Conservation (phyloP, 2,888 invertebrate genomes). For the Aleiodes alternator region DNA sequence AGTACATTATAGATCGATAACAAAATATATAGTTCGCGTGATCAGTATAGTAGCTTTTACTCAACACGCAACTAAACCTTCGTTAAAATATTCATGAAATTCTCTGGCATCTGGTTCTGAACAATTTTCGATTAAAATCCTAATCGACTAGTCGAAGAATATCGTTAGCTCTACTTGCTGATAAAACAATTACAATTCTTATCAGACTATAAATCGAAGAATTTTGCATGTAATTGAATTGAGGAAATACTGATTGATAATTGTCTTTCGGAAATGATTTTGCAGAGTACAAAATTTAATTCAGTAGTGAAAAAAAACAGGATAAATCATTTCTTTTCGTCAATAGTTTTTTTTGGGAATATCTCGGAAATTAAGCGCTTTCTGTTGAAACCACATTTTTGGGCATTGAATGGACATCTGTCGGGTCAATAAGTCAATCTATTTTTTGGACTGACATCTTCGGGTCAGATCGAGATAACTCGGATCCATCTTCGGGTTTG, state of each 20-base stretch:
- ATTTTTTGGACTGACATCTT: too few species aligned
- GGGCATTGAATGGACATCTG: too few species aligned
- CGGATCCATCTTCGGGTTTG: too few species aligned
- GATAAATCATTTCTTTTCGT: not conserved
- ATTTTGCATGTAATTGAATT: too few species aligned
- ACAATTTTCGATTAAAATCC: constrained; percentile 39
- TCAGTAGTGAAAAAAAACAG: not conserved
- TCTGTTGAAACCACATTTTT: too few species aligned
- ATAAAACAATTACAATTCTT: constrained; percentile 6
- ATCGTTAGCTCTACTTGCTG: constrained; percentile 3
- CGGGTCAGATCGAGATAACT: too few species aligned
- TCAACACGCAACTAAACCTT: constrained; percentile 39
- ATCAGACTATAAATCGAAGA: not conserved
- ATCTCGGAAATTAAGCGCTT: too few species aligned
- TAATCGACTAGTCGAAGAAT: constrained; percentile 23
- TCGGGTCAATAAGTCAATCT: too few species aligned
- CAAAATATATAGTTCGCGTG: constrained; percentile 42
- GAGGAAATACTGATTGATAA: too few species aligned
- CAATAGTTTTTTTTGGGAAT: too few species aligned
- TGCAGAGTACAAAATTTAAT: too few species aligned
- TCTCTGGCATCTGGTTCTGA: constrained; percentile 9
- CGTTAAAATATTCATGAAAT: constrained; percentile 44
- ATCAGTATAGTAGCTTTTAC: constrained; percentile 21
- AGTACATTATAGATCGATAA: constrained; percentile 31
- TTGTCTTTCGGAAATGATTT: too few species aligned